Evolutionary conservation across 2,888 invertebrate species (phyloP), one percentile per base, ranked within the genome.

Genomic region (Hypercompe scribonia): DNA sequence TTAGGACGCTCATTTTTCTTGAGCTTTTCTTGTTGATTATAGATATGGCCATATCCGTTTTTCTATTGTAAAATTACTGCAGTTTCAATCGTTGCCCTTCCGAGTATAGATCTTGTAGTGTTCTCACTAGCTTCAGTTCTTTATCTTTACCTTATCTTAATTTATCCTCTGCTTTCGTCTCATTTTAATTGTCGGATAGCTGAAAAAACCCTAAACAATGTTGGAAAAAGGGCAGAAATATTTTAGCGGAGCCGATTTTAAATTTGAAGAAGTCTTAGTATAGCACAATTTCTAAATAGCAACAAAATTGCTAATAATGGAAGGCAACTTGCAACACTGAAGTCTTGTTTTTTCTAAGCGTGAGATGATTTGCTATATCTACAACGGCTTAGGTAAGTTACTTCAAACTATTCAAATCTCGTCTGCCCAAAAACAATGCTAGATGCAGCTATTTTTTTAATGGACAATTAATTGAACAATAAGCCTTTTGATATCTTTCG

Each of bases 401-500:
- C 31, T 66, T 66, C 66, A 66, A n/a, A 33, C 31, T 61, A 28
- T 18, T 31, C 7, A 5, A 46, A 46, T 31, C 24, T 11, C 61
- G 24, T 31, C 46, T 46, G 33, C 11, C 24, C 31, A 33, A 46
- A 54, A 11, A 31, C 39, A 42, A 46, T 46, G 66, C 33, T 28
- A 42, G 31, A 31, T 24, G n/a, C 4, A n/a, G 50, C 33, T 34
- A 34, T 50, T 68, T 50, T 66, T 42, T 54, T 54, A 54, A 50
- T 68, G n/a, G 24, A 11, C 31, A 28, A 61, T 68, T 68, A 68
- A 61, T 63, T 33, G 15, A 42, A 63, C 61, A 63, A 63, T 33
- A 63, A 63, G 13, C 13, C n/a, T 42, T 15, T 64, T 46, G 31
- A 36, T 65, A 67, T 61, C 65, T 71, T 63, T 74, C 74, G 65